Evolutionary conservation across 1,140 invertebrate genomes (phyloP), one percentile per base, ranked within the genome.

Genomic region (Drosophila equinoxialis): DNA sequence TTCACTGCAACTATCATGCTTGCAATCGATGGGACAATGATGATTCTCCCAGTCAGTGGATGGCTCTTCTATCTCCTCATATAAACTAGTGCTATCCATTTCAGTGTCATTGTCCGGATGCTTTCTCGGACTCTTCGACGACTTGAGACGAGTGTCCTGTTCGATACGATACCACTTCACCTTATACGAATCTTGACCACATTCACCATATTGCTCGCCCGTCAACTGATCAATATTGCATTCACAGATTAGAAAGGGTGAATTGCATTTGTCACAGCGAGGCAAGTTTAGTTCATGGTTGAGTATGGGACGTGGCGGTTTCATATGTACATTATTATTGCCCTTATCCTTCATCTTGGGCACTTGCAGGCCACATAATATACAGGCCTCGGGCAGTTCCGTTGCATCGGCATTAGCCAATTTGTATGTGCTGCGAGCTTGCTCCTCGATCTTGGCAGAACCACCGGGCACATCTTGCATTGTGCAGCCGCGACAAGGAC

Each of bases 161-260:
- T 87, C 80, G 4, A 89, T n/a, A 7, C 84, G 84, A 57, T 81
- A 89, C 84, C 84, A 87, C 20, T 75, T 83, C 7, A 87, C 84
- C 62, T 87, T 89, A 54, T 87, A 87, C 13, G 84, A 87, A n/a
- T 87, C 84, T 69, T 89, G 84, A 14, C 84, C 84, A 11, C 84
- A 87, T 17, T 87, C 84, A 0, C 84, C 84, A 10, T 69, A 89
- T 74, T 73, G 33, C 37, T 90, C 77, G 5, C 84, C 84, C 0
- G 84, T 89, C 61, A 78, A 11, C 64, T 84, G 80, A 33, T 89
- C 84, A 17, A 89, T 84, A 67, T 81, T 84, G 71, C 84, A 87
- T 58, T 87, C 84, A 14, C 84, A 87, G 71, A 87, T 89, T 3
- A 87, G 79, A 33, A 77, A 71, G 39, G 84, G 84, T 5, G 80